Evolutionary conservation across 92 coral and sea anemone species (phyloP), one percentile per base, ranked within the genome.

Genomic region (Epizoanthus ramosus): DNA sequence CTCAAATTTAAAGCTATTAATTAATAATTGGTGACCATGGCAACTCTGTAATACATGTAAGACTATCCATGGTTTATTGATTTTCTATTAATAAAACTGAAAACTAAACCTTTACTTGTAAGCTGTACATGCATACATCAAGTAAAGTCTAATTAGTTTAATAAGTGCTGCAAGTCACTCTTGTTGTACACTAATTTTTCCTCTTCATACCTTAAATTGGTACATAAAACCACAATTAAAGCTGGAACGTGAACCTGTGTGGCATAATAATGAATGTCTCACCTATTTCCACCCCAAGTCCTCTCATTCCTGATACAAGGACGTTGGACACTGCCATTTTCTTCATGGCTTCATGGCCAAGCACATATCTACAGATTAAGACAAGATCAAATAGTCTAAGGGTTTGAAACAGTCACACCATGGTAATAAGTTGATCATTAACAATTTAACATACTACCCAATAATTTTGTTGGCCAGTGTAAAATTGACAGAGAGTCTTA

Each of bases 281-380:
- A 96, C 99, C 99, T 57, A 92, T 94, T 87, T 96, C 99, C 21
- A 96, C 95, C 69, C 99, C 99, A 23, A 96, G 93, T 57, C 99
- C 99, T 80, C 83, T 94, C 84, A 96, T 87, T 54, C 99, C 99
- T 24, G 98, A 96, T 7, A 96, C 88, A 17, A 96, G 89, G 68
- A 96, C 93, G 85, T 94, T 96, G 77, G 99, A 94, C 52, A 79
- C 86, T 25, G 99, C 99, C 99, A 96, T 96, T 84, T 94, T 96
- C 86, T 96, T 93, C 99, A 96, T 96, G 63, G 99, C 99, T 80
- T 94, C 99, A 90, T 96, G 99, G 61, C 99, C 99, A 79, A 96
- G 93, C 59, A 96, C 99, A 88, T 96, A 96, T 79, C 99, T 96
- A n/a, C n/a, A n/a, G n/a, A 58, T 18, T 22, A 21, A 45, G 56